Base-by-base conservation (phyloP, 2,888 invertebrate genomes). In the Dorcus hopei region DNA sequence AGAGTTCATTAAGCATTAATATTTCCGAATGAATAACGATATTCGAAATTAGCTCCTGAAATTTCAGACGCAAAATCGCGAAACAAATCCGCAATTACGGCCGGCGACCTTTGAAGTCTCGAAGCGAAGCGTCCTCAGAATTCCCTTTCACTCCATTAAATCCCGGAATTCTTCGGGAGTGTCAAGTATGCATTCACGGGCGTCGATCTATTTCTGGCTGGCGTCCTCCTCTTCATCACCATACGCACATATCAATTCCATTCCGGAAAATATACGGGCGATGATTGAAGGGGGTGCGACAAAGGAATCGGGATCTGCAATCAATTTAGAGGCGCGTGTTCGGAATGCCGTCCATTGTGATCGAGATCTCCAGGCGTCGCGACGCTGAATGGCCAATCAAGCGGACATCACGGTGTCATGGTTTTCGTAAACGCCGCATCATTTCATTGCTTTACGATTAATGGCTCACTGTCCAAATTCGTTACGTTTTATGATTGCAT, bases 241-340 rank as follows among this genome's bases (percentile, higher is more conserved):
- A 53, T 53, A 53, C 53, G 53, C 53, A 53, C 53, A 53, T 53
- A 53, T 53, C 53, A 47, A 53, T 53, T 52, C 43, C 52, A 38
- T n/a, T 23, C 43, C 43, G 52, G 52, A 45, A 53, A 43, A 53
- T 53, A 42, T 38, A 53, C 42, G 38, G 8, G 47, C 53, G 9
- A 38, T 38, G 43, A 45, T 53, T 53, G 53, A 53, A 53, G 33
- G 43, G 45, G 42, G 42, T 33, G 38, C 45, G 53, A 53, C 53
- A 53, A 53, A 53, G 45, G 23, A 53, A 38, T 5, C 45, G 45
- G 62, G 62, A 64, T 65, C 58, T 62, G 52, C 54, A 65, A 65
- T 65, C 65, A 64, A 65, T 65, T 64, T 64, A 61, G 54, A 51
- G 59, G 59, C 47, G 64, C 65, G 65, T 65, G 65, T 63, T 62